Evolutionary conservation across 2,113 vertebrate genomes (phyloP).

Genomic region (Rutilus rutilus): DNA sequence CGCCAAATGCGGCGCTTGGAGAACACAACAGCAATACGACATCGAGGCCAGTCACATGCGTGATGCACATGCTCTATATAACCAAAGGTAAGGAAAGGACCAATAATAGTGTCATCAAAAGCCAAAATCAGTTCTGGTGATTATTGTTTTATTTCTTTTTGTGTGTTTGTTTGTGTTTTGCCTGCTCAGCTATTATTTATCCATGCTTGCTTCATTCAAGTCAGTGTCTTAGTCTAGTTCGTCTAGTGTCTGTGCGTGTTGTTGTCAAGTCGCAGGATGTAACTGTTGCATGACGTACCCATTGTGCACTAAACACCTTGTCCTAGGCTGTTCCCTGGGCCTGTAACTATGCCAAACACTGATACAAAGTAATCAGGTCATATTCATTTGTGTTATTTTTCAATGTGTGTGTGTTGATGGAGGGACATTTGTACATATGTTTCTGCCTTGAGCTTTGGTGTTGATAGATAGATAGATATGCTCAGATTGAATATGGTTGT

Average conservation of each 20-base stretch:
- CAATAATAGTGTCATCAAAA: constrained; percentile 54
- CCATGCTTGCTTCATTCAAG: constrained; percentile 1
- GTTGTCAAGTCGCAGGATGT: neutral
- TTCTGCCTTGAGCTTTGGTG: constrained; percentile 1
- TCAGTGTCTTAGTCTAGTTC: constrained; percentile 27
- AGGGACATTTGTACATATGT: neutral
- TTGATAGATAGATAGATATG: constrained; percentile 11
- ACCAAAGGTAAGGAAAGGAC: constrained; percentile 66
- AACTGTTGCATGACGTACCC: neutral
- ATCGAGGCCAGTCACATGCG: constrained; percentile 80
- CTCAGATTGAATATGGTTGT: neutral
- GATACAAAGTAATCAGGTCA: neutral
- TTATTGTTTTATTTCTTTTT: constrained; percentile 11
- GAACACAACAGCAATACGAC: constrained; percentile 83
- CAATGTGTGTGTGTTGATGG: neutral
- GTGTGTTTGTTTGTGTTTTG: constrained; percentile 19
- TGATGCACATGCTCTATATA: constrained; percentile 82
- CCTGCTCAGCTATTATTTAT: neutral
- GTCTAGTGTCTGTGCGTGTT: constrained; percentile 42
- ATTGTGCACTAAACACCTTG: constrained; percentile 5
- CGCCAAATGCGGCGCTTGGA: constrained; percentile 81
- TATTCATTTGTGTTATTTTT: neutral
- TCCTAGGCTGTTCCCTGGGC: neutral
- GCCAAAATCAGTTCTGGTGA: constrained; percentile 46
- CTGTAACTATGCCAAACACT: neutral